phyloP scores from a whole-genome alignment of 35 echinoderm and acorn worm genomes.

The Acanthaster planci region DNA sequence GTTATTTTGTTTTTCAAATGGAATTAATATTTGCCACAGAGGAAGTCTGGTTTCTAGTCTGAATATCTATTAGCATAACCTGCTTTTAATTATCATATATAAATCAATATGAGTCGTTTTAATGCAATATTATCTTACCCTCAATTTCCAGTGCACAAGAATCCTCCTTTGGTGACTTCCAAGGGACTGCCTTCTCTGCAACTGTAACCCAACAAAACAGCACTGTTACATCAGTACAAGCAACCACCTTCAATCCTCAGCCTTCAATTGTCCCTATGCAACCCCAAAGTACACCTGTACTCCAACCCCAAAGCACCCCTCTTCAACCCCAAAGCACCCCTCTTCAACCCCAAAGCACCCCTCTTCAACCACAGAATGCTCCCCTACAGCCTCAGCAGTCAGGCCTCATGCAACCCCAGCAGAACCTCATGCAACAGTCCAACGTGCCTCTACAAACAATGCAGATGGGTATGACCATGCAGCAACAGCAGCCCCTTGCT shows the following conservation, averaged over 20 bases:
- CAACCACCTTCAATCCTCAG: slow-evolving; percentile 31
- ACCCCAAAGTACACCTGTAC: slow-evolving; percentile 31
- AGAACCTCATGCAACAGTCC: slow-evolving; percentile 15
- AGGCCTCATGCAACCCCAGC: slow-evolving; percentile 21
- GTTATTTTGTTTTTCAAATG: too few relatives aligned
- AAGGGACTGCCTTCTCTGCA: slow-evolving; percentile 55
- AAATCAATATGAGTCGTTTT: background rate
- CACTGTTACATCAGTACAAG: slow-evolving; percentile 61
- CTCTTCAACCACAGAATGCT: background rate
- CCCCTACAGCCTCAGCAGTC: slow-evolving; percentile 2
- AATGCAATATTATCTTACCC: background rate
- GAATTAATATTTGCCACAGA: too few relatives aligned
- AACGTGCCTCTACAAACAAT: slow-evolving; percentile 6
- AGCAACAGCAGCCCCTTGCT: background rate
- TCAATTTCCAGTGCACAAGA: slow-evolving; percentile 26
- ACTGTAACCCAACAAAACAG: slow-evolving; percentile 67
- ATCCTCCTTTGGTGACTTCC: slow-evolving; percentile 82
- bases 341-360: background rate
- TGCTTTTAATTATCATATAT: background rate
- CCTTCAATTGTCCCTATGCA: slow-evolving; percentile 58
- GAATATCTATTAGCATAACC: too few relatives aligned
- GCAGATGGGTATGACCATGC: slow-evolving; percentile 15
- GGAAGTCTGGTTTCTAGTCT: too few relatives aligned
- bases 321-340: background rate
- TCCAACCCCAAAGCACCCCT: background rate